Evolutionary conservation across 2,113 vertebrate genomes (phyloP).

Genomic region (Odobenus rosmarus): DNA sequence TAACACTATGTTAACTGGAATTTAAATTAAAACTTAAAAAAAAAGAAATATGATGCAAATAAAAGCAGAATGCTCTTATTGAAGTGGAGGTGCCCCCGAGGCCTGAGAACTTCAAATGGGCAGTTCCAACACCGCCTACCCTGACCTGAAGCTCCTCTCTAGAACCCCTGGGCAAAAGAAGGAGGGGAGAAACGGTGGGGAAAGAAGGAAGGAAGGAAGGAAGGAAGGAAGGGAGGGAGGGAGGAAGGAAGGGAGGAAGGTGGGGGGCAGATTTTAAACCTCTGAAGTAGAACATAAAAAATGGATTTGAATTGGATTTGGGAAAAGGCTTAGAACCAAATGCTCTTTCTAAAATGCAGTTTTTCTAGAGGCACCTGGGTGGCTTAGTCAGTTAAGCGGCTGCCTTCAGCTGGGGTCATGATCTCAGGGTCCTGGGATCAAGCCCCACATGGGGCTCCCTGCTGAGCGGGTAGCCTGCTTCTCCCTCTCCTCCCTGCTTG

Average conservation of each 20-base stretch:
- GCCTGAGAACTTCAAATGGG: not conserved
- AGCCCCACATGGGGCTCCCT: no score
- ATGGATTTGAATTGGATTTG: constrained; percentile 29
- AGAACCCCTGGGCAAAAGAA: not conserved
- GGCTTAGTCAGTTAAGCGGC: no score
- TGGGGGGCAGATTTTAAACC: not conserved
- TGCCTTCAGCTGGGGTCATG: no score
- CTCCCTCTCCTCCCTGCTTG: no score
- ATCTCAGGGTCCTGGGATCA: no score
- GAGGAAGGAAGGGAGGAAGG: no score
- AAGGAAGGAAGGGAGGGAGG: not conserved
- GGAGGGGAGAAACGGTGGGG: no score
- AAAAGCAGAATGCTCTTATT: not conserved
- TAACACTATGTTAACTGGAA: not conserved
- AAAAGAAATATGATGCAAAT: not conserved
- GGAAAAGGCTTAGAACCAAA: not conserved
- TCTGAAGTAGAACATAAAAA: constrained; percentile 24
- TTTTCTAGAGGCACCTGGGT: not conserved
- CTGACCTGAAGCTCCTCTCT: not conserved
- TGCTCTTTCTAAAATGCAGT: not conserved
- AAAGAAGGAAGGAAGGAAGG: not conserved
- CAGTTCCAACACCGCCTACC: not conserved
- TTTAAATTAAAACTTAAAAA: not conserved
- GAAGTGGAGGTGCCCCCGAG: not conserved
- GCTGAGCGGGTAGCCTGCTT: no score